phyloP scores from a whole-genome alignment of 1,140 invertebrate genomes.

The Panonychus citri region DNA sequence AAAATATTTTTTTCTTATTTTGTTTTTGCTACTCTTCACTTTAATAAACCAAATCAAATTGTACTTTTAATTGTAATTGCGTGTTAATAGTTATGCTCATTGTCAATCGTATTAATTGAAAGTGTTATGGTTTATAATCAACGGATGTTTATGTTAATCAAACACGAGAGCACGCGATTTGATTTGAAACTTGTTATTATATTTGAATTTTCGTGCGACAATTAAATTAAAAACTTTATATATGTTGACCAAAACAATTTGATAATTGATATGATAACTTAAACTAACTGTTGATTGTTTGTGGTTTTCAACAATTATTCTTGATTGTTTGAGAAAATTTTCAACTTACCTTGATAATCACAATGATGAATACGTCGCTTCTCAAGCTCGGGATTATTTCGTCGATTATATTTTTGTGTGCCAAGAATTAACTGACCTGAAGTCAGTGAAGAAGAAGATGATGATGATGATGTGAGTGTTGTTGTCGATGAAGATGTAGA shows the following conservation, averaged over 20 bases:
- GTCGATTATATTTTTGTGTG: slow-evolving; percentile 38
- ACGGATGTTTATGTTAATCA: too few species aligned
- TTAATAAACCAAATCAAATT: too few species aligned
- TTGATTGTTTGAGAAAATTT: not conserved
- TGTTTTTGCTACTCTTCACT: too few species aligned
- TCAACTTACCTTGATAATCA: slow-evolving; percentile 59
- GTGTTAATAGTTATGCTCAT: too few species aligned
- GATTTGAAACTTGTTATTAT: too few species aligned
- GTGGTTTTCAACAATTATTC: not conserved
- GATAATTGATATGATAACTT: not conserved
- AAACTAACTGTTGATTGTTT: not conserved
- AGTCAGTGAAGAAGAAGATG: too few species aligned
- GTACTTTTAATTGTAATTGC: too few species aligned
- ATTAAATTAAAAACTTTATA: not conserved
- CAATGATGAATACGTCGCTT: slow-evolving; percentile 82
- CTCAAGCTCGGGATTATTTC: slow-evolving; percentile 86
- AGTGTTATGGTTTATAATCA: too few species aligned
- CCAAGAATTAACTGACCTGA: not conserved
- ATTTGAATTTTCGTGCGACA: not conserved
- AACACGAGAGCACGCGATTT: too few species aligned
- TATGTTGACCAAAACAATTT: not conserved
- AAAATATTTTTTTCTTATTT: too few species aligned
- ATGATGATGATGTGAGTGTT: not conserved
- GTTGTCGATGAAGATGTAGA: too few species aligned
- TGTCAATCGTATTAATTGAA: too few species aligned